Conservation (phyloP, 2,888 invertebrate species). For the Mechanitis mazaeus region DNA sequence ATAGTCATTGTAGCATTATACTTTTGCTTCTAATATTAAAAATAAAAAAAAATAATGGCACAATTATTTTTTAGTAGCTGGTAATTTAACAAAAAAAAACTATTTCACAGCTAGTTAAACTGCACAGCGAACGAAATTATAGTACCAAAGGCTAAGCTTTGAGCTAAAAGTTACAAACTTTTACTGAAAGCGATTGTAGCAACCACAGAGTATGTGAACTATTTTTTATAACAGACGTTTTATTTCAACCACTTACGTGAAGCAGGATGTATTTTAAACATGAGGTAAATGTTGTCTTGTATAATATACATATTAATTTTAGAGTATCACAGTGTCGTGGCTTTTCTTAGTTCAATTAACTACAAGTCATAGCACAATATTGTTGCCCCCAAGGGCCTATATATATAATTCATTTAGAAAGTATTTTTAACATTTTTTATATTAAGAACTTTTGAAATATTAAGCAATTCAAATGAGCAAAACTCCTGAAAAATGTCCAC, state of each 20-base stretch:
- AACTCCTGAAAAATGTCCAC: too few species aligned
- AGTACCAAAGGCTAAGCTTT: slow-evolving; percentile 5
- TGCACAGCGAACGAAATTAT: slow-evolving; percentile 6
- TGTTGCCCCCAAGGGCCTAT: too few species aligned
- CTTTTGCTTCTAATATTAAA: too few species aligned
- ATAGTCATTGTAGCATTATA: too few species aligned
- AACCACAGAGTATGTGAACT: slow-evolving; percentile 2
- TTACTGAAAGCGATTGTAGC: slow-evolving; percentile 6
- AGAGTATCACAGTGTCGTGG: too few species aligned
- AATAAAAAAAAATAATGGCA: not conserved
- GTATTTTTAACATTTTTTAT: too few species aligned
- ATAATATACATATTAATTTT: too few species aligned
- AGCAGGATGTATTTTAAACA: not conserved
- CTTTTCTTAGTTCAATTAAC: too few species aligned
- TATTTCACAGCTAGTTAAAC: slow-evolving; percentile 4
- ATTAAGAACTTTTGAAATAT: too few species aligned
- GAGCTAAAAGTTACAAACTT: slow-evolving; percentile 7
- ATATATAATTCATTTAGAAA: too few species aligned
- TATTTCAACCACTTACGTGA: not conserved
- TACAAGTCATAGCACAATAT: too few species aligned
- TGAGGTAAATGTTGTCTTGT: not conserved
- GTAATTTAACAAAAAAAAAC: not conserved
- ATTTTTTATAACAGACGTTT: slow-evolving; percentile 1
- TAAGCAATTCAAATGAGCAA: too few species aligned
- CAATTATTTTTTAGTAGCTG: not conserved